A percentile compares a stretch with the other conserved stretches of the same genome.
Evolutionary conservation across 1,140 invertebrate genomes (phyloP).

Genomic region (Penaeus vannamei): DNA sequence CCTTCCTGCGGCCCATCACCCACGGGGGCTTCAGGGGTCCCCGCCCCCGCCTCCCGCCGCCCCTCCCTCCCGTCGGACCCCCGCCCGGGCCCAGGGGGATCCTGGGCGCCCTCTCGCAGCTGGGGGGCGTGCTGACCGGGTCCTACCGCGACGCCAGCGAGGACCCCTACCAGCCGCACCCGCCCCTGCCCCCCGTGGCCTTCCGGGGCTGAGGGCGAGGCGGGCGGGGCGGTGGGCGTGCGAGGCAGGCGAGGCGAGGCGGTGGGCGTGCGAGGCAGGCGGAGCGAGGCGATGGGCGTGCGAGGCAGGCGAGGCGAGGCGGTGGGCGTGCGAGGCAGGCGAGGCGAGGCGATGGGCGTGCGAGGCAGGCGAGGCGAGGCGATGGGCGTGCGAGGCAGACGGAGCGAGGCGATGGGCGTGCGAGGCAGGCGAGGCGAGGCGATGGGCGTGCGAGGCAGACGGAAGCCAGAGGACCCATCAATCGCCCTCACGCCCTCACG

Average conservation of each 20-base stretch:
- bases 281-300: background rate
- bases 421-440: background rate
- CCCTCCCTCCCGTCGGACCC: background rate
- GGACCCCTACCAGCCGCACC: slow-evolving; percentile 11
- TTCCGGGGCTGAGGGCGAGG: background rate
- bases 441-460: background rate
- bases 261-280: background rate
- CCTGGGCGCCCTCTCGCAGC: background rate
- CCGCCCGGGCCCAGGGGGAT: slow-evolving; percentile 1
- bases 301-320: background rate
- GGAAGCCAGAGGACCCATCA: background rate
- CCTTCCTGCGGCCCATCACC: background rate
- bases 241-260: background rate
- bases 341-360: background rate
- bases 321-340: background rate
- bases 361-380: background rate
- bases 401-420: background rate
- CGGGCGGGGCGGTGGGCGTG: background rate
- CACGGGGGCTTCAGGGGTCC: slow-evolving; percentile 20
- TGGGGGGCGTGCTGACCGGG: slow-evolving; percentile 6
- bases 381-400: background rate
- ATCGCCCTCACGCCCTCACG: too few species aligned
- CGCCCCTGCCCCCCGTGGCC: slow-evolving; percentile 13
- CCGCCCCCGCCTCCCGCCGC: background rate
- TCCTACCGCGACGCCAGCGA: background rate